These are phyloP conservation scores for Sebastolobus alascanus DNA, from an alignment of 2,797 vertebrate genomes.

Conservation along the genomic window DNA sequence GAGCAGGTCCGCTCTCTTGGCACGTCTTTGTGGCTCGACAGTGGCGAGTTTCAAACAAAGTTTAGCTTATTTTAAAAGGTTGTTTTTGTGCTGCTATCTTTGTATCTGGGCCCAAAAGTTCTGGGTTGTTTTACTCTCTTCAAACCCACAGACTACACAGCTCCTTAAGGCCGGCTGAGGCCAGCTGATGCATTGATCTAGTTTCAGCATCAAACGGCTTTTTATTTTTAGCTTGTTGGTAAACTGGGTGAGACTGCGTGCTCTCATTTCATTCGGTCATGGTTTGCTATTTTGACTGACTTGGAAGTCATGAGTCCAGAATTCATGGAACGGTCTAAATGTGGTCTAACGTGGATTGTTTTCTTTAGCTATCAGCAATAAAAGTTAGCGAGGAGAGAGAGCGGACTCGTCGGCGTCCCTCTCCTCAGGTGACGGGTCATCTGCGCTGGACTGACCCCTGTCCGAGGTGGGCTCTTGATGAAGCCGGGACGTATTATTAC, in stretches of 20 bases:
- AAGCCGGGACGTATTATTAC: conserved; percentile 89
- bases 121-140: conserved; percentile 57
- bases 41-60: conserved; percentile 6
- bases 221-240: conserved; percentile 74
- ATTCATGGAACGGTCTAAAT: background rate
- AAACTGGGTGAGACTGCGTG: conserved; percentile 54
- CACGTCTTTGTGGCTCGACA: conserved; percentile 24
- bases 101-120: conserved; percentile 35
- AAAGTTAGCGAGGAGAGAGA: background rate
- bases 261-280: conserved; percentile 53
- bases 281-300: conserved; percentile 22
- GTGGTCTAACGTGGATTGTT: background rate
- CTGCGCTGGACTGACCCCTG: conserved; percentile 74
- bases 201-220: conserved; percentile 72
- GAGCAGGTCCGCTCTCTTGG: conserved; percentile 48
- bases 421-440: conserved; percentile 62
- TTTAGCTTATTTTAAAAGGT: conserved; percentile 25
- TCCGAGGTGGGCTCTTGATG: conserved; percentile 79
- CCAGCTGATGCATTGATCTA: conserved; percentile 74
- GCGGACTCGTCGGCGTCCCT: background rate
- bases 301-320: conserved; percentile 24
- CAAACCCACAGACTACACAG: conserved; percentile 27
- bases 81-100: conserved; percentile 64
- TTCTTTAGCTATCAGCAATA: background rate
- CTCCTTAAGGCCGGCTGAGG: conserved; percentile 45